These are phyloP conservation scores for Amblyopsis hoosieri DNA, from an alignment of 2,797 vertebrate species.

Conservation along the genomic window DNA sequence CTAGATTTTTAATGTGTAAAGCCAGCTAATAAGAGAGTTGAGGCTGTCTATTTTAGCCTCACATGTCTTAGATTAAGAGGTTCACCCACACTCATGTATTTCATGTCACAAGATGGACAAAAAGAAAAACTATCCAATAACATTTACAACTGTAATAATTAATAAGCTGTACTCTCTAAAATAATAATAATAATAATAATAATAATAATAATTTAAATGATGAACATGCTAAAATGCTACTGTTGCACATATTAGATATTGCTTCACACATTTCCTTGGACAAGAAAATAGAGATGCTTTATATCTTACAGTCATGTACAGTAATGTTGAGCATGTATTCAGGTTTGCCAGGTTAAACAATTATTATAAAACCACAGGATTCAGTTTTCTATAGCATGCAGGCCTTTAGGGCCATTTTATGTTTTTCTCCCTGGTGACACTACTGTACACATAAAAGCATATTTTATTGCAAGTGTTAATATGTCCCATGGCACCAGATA, in stretches of 20 bases:
- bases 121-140: slow-evolving; percentile 34
- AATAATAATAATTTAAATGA: no score
- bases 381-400: slow-evolving; percentile 50
- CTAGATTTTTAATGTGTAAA: slow-evolving; percentile 17
- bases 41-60: background rate
- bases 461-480: slow-evolving; percentile 25
- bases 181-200: no score
- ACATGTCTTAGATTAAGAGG: slow-evolving; percentile 14
- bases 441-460: slow-evolving; percentile 52
- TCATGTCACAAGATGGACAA: slow-evolving; percentile 18
- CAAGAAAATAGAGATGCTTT: slow-evolving; percentile 34
- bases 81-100: slow-evolving; percentile 3
- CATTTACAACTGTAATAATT: slow-evolving; percentile 12
- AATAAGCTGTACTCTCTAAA: background rate
- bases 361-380: slow-evolving; percentile 62
- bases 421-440: slow-evolving; percentile 57
- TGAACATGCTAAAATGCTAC: slow-evolving; percentile 23
- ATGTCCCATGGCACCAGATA: slow-evolving; percentile 29
- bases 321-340: slow-evolving; percentile 29
- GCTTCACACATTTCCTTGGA: slow-evolving; percentile 20
- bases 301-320: slow-evolving; percentile 34
- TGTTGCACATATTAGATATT: slow-evolving; percentile 36
- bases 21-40: slow-evolving; percentile 17
- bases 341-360: slow-evolving; percentile 42
- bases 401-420: slow-evolving; percentile 55